These are phyloP conservation scores for Adineta ricciae DNA, from an alignment of 2,888 invertebrate genomes.

Conservation along the genomic window DNA sequence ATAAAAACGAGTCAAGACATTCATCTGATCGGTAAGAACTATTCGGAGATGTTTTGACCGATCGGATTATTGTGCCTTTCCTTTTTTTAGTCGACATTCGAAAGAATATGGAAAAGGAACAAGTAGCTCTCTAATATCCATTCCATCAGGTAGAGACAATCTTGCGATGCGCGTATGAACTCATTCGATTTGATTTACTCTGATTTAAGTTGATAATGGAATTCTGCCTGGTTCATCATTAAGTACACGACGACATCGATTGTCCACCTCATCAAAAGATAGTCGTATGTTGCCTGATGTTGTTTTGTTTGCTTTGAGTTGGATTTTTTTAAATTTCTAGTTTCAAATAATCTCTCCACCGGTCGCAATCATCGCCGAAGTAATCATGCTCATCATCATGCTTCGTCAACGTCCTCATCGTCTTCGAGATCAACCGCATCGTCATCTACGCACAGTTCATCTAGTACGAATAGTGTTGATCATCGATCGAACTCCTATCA, in stretches of 20 bases:
- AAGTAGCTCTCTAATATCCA: neutral
- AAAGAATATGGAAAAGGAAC: conserved; percentile 1
- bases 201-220: neutral
- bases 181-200: neutral
- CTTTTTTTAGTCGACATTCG: neutral
- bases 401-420: neutral
- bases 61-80: neutral
- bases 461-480: neutral
- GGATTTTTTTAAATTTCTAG: neutral
- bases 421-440: neutral
- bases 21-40: neutral
- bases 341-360: conserved; percentile 10
- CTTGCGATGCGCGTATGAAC: no score
- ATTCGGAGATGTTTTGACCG: neutral
- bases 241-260: neutral
- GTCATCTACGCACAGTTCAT: neutral
- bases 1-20: neutral
- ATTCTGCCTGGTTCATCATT: neutral
- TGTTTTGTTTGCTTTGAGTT: neutral
- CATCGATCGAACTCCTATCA: neutral
- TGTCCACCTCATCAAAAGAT: conserved; percentile 11
- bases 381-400: neutral
- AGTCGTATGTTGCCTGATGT: neutral
- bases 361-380: neutral
- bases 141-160: neutral